Percentiles rank a stretch among this genome's conserved stretches.
Conservation (phyloP, 1,140 invertebrate genomes). For the Zaprionus ghesquierei region DNA sequence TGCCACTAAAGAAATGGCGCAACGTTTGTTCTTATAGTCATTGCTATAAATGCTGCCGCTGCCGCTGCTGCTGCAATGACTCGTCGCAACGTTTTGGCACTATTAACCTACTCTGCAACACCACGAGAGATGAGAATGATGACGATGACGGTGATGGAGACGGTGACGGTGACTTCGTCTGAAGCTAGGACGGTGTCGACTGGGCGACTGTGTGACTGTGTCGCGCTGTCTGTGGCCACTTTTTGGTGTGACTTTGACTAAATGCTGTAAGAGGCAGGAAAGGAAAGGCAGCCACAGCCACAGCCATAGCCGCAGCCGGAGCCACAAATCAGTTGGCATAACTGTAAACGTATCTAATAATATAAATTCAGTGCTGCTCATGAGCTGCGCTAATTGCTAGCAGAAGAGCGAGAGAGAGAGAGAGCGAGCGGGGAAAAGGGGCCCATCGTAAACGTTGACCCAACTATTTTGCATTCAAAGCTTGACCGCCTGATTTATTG, state of each 20-base stretch:
- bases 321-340: slow-evolving; percentile 71
- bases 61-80: slow-evolving; percentile 41
- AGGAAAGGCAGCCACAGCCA: slow-evolving; percentile 50
- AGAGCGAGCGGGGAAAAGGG: background rate
- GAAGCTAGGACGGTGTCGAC: background rate
- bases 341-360: slow-evolving; percentile 69
- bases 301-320: slow-evolving; percentile 7
- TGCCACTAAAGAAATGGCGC: slow-evolving; percentile 68
- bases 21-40: slow-evolving; percentile 67
- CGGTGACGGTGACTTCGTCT: slow-evolving; percentile 5
- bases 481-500: slow-evolving; percentile 44
- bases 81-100: slow-evolving; percentile 73
- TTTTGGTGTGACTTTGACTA: slow-evolving; percentile 60
- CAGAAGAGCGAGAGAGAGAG: slow-evolving; percentile 1
- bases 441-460: slow-evolving; percentile 18
- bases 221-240: slow-evolving; percentile 11
- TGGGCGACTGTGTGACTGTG: slow-evolving; percentile 3
- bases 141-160: slow-evolving; percentile 51
- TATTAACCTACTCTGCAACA: slow-evolving; percentile 77
- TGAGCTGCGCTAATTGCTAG: slow-evolving; percentile 63
- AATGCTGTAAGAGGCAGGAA: slow-evolving; percentile 61
- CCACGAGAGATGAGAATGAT: slow-evolving; percentile 69
- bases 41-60: slow-evolving; percentile 60
- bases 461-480: slow-evolving; percentile 35
- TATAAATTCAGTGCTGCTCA: slow-evolving; percentile 63